phyloP scores from a whole-genome alignment of 2,888 invertebrate species.

The Marronus borbonicus region DNA sequence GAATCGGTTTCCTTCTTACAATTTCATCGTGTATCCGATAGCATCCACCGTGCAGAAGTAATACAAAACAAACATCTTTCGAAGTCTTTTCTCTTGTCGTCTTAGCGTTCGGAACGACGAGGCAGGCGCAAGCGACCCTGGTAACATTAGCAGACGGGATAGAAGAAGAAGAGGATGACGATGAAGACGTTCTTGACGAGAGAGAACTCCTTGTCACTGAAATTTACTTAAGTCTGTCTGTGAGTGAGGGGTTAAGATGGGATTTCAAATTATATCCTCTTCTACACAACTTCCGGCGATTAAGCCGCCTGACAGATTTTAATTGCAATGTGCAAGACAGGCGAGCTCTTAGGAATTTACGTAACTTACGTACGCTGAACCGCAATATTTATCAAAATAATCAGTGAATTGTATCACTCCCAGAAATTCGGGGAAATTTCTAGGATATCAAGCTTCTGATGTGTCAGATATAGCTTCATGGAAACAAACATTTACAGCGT shows the following conservation, averaged over 20 bases:
- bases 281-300: conserved; percentile 18
- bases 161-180: too few species aligned
- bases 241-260: conserved; percentile 27
- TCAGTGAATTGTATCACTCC: not conserved
- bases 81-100: conserved; percentile 4
- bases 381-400: conserved; percentile 4
- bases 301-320: conserved; percentile 29
- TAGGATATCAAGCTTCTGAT: too few species aligned
- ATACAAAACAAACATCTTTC: conserved; percentile 21
- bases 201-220: conserved; percentile 26
- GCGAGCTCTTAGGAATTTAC: not conserved
- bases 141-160: too few species aligned
- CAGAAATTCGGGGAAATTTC: not conserved
- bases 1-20: not conserved
- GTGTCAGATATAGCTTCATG: too few species aligned
- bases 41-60: conserved; percentile 7
- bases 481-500: too few species aligned
- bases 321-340: conserved; percentile 16
- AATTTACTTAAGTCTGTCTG: conserved; percentile 34
- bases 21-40: not conserved
- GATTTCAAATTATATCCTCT: conserved; percentile 35
- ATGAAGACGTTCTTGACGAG: too few species aligned
- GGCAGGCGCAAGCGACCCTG: not conserved
- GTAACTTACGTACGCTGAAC: not conserved
- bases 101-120: not conserved